A percentile compares a stretch with the other conserved stretches of the same genome.
Evolutionary conservation across 1,140 invertebrate genomes (phyloP).

Genomic region (Aphidius ervi): DNA sequence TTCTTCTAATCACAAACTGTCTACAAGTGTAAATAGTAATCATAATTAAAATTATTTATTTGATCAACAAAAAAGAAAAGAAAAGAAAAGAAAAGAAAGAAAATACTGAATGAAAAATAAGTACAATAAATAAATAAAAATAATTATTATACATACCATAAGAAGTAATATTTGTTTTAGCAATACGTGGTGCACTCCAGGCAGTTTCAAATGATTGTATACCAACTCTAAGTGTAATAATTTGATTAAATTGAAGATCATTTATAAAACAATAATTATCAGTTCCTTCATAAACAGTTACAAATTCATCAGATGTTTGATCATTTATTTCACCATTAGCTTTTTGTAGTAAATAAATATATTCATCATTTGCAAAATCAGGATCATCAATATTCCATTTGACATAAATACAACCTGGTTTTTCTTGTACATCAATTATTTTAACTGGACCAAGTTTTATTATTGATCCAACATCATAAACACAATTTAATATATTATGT

Average conservation of each 20-base stretch:
- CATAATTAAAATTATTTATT: no score
- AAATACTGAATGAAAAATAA: no score
- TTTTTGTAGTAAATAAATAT: slow-evolving; percentile 32
- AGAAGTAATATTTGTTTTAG: slow-evolving; percentile 25
- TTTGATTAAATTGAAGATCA: slow-evolving; percentile 26
- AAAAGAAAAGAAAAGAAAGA: slow-evolving; percentile 1
- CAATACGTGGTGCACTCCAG: slow-evolving; percentile 27
- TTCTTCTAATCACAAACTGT: no score
- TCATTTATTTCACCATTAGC: slow-evolving; percentile 27
- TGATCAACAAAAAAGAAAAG: background rate
- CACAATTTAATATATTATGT: slow-evolving; percentile 21
- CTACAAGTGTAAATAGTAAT: no score
- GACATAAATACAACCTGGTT: slow-evolving; percentile 29
- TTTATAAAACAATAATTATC: slow-evolving; percentile 31
- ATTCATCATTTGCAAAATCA: slow-evolving; percentile 29
- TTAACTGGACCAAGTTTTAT: slow-evolving; percentile 28
- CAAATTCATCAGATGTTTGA: slow-evolving; percentile 22
- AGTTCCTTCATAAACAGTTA: slow-evolving; percentile 30
- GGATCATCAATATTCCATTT: slow-evolving; percentile 33
- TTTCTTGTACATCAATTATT: slow-evolving; percentile 31
- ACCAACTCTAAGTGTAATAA: slow-evolving; percentile 30
- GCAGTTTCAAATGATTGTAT: slow-evolving; percentile 26
- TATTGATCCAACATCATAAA: slow-evolving; percentile 25
- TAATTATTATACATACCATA: slow-evolving; percentile 22
- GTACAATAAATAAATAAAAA: background rate